These are phyloP conservation scores for Homarus gammarus DNA, from an alignment of 2,888 invertebrate genomes.

Conservation along the genomic window DNA sequence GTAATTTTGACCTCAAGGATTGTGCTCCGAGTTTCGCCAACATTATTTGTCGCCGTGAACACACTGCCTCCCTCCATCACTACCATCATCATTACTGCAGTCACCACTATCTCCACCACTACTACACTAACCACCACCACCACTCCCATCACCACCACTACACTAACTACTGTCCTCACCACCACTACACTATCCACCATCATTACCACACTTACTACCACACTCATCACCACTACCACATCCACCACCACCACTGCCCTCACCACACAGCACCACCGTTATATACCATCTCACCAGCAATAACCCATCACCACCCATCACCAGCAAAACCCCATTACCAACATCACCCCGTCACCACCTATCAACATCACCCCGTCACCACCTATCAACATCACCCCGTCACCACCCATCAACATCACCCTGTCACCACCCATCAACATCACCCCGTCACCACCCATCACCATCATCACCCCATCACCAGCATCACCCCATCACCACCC, in stretches of 20 bases:
- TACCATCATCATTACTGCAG: not conserved
- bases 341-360: no score
- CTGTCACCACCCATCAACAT: not conserved
- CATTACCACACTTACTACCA: not conserved
- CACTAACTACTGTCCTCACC: not conserved
- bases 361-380: no score
- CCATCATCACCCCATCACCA: not conserved
- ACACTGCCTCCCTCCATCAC: no score
- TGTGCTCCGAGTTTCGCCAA: no score
- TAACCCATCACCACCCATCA: no score
- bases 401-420: not conserved
- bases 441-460: conserved; percentile 16
- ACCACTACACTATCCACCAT: not conserved
- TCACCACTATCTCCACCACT: not conserved
- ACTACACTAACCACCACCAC: no score
- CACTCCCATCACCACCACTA: not conserved
- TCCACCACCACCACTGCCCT: not conserved
- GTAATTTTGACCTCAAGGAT: no score
- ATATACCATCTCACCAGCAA: no score
- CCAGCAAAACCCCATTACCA: no score
- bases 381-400: not conserved
- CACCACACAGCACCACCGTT: not conserved
- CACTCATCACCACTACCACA: no score
- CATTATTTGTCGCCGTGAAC: no score
- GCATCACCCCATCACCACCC: not conserved